Evolutionary conservation across 2,113 vertebrate genomes (phyloP).

Genomic region (Eleginops maclovinus): DNA sequence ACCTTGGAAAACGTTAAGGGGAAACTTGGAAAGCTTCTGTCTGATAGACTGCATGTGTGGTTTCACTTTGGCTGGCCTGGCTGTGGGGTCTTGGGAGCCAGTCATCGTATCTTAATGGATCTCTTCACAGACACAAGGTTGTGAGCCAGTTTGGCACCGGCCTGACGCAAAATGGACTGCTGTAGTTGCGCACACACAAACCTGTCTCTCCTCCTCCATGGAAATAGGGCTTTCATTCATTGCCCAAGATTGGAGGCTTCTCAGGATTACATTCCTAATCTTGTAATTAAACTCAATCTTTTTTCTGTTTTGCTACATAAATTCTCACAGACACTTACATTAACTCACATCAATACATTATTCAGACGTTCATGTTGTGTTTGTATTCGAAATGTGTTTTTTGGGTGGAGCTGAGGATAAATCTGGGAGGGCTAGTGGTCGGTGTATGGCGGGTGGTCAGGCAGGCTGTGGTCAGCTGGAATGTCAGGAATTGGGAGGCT

Average conservation of each 20-base stretch:
- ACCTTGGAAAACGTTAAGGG: slow-evolving; percentile 39
- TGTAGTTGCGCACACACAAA: slow-evolving; percentile 49
- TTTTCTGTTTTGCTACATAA: slow-evolving; percentile 12
- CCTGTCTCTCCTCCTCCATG: slow-evolving; percentile 27
- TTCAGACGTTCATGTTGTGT: background rate
- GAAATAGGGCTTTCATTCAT: slow-evolving; percentile 73
- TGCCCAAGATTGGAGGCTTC: slow-evolving; percentile 21
- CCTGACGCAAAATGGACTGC: slow-evolving; percentile 43
- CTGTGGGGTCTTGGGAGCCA: slow-evolving; percentile 40
- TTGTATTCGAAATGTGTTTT: slow-evolving; percentile 7
- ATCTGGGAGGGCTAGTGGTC: slow-evolving; percentile 15
- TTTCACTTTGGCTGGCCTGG: slow-evolving; percentile 53
- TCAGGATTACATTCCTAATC: slow-evolving; percentile 55
- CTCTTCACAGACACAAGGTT: slow-evolving; percentile 61
- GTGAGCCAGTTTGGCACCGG: slow-evolving; percentile 65
- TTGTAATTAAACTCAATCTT: slow-evolving; percentile 46
- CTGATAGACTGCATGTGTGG: slow-evolving; percentile 53
- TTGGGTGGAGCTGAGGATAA: slow-evolving; percentile 40
- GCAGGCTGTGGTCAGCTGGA: slow-evolving; percentile 50
- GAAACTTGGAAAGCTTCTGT: slow-evolving; percentile 46
- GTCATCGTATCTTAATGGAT: slow-evolving; percentile 70
- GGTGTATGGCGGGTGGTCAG: slow-evolving; percentile 33
- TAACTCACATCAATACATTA: background rate
- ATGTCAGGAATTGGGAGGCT: slow-evolving; percentile 49
- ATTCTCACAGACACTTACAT: slow-evolving; percentile 1